phyloP scores from a whole-genome alignment of 2,113 vertebrate species.

The Nannospalax galili region DNA sequence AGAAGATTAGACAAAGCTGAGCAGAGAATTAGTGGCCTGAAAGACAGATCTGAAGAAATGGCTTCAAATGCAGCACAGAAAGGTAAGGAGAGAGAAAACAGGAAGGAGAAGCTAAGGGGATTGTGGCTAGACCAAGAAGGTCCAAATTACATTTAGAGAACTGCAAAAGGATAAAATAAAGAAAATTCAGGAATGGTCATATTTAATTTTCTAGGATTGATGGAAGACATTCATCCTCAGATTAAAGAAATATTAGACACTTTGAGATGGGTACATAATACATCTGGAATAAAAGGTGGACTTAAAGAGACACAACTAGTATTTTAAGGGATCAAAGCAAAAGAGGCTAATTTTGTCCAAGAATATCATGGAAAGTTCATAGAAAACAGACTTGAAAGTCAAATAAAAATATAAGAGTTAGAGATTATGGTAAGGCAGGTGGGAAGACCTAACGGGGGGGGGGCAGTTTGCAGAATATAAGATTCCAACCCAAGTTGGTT shows the following conservation, averaged over 20 bases:
- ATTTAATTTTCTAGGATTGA: background rate
- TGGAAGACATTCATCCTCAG: background rate
- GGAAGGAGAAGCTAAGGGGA: background rate
- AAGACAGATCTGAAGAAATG: conserved; percentile 10
- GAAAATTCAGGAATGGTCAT: background rate
- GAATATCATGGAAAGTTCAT: background rate
- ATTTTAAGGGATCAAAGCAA: background rate
- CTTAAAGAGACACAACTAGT: conserved; percentile 13
- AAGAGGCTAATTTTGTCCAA: background rate
- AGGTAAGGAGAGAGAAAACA: conserved; percentile 1
- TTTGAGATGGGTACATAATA: background rate
- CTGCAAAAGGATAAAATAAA: background rate
- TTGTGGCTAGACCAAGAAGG: background rate
- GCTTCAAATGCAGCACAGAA: background rate
- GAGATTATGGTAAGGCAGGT: background rate
- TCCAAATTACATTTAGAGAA: background rate
- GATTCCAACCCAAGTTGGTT: background rate
- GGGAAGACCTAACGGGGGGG: background rate
- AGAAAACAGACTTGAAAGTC: background rate
- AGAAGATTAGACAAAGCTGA: conserved; percentile 4
- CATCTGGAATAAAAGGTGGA: background rate
- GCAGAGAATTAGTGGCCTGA: conserved; percentile 61
- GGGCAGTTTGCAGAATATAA: background rate
- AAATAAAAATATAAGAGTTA: conserved; percentile 29
- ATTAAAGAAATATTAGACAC: background rate